Conservation (phyloP, 2,797 vertebrate genomes). For the Malurus splendens region DNA sequence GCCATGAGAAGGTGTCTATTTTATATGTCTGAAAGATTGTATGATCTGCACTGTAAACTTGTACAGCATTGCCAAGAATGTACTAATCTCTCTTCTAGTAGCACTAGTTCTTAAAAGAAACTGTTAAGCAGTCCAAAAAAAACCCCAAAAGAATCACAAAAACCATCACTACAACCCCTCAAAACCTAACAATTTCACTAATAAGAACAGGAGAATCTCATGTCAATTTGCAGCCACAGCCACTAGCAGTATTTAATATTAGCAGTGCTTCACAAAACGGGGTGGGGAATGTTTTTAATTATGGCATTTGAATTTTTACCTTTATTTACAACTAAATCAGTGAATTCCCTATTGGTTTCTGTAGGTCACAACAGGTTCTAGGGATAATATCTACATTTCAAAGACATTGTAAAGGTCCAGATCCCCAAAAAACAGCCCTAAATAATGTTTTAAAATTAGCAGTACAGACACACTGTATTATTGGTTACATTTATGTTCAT, state of each 20-base stretch:
- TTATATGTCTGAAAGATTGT: background rate
- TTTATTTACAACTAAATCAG: conserved; percentile 6
- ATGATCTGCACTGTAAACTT: background rate
- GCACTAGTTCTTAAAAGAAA: background rate
- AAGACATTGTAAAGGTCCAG: background rate
- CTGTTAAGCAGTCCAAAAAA: background rate
- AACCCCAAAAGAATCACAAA: background rate
- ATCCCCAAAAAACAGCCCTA: background rate
- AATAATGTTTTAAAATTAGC: background rate
- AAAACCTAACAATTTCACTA: background rate
- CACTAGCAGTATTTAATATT: background rate
- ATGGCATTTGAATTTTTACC: background rate
- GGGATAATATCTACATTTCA: background rate
- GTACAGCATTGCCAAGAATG: background rate
- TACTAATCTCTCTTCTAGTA: background rate
- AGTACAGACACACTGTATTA: background rate
- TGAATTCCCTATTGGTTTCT: background rate
- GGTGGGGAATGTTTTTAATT: background rate
- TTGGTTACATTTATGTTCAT: background rate
- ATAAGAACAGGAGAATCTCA: background rate
- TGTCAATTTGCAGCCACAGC: background rate
- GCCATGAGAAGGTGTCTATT: background rate
- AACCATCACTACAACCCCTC: background rate
- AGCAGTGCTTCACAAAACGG: background rate
- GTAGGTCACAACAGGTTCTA: background rate